These are phyloP conservation scores for Conomelus anceps DNA, from an alignment of 2,888 invertebrate genomes.

Conservation along the genomic window DNA sequence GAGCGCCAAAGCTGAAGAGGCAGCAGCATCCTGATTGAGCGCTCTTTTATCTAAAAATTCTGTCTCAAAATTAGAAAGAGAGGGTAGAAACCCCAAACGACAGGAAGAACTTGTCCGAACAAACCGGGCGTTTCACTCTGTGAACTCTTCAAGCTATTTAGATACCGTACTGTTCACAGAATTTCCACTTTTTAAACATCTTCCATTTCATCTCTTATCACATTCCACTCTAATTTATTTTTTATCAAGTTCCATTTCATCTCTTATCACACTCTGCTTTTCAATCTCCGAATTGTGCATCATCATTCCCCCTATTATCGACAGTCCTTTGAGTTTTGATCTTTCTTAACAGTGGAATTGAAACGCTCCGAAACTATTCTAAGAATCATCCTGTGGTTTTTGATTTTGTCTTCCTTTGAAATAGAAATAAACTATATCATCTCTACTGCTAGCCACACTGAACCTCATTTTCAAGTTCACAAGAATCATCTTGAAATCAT, in stretches of 20 bases:
- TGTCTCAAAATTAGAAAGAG: neutral
- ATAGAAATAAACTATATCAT: neutral
- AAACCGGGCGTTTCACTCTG: neutral
- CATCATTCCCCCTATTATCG: neutral
- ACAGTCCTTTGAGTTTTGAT: neutral
- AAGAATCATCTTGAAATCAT: no score
- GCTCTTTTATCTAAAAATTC: neutral
- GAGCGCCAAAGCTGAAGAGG: neutral
- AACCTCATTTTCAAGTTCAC: neutral
- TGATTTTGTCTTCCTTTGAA: neutral
- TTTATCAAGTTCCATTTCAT: neutral
- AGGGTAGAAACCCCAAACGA: neutral
- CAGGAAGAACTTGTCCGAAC: neutral
- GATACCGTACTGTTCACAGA: neutral
- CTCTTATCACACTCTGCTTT: neutral
- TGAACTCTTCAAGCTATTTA: neutral
- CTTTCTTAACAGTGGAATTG: neutral
- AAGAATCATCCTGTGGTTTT: neutral
- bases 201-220: neutral
- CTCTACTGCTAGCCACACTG: neutral
- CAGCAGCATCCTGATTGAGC: neutral
- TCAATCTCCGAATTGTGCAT: neutral
- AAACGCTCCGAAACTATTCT: neutral
- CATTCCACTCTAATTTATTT: no score
- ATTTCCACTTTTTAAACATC: neutral